These are phyloP conservation scores for Mycteria americana DNA, from an alignment of 2,797 vertebrate species.

Conservation along the genomic window DNA sequence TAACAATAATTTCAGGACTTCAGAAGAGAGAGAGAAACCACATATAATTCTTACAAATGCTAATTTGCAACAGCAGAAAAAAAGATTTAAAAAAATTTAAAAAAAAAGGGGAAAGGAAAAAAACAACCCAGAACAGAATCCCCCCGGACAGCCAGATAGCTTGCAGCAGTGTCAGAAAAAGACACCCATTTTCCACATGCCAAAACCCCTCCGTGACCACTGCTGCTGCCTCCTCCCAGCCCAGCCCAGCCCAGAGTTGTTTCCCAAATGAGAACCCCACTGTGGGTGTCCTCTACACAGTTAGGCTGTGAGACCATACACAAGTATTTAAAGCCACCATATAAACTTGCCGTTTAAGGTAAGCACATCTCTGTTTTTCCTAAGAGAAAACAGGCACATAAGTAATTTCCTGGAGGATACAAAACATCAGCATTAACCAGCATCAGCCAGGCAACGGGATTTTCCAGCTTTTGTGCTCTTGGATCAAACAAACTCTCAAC, in stretches of 20 bases:
- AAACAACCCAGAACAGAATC: neutral
- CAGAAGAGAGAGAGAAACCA: neutral
- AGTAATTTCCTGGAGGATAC: slow-evolving; percentile 27
- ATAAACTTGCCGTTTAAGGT: neutral
- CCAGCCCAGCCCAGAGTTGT: neutral
- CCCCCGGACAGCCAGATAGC: neutral
- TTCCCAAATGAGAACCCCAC: neutral
- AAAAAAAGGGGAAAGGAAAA: too few relatives aligned
- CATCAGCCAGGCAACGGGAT: neutral
- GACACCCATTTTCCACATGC: neutral
- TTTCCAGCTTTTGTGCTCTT: slow-evolving; percentile 51
- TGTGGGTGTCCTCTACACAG: neutral
- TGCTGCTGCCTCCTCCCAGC: neutral
- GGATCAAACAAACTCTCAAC: slow-evolving; percentile 16
- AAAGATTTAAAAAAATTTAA: too few relatives aligned
- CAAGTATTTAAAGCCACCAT: neutral
- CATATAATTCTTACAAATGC: neutral
- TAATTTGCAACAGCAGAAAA: neutral
- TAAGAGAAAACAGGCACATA: neutral
- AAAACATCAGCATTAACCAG: neutral
- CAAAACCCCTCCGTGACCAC: neutral
- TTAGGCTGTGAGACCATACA: neutral
- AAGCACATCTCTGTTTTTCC: neutral
- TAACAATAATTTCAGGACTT: neutral
- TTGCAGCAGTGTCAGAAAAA: neutral